Evolutionary conservation across 2,113 vertebrate genomes (phyloP), one percentile per base, ranked within the genome.

Genomic region (Poecilia latipinna): DNA sequence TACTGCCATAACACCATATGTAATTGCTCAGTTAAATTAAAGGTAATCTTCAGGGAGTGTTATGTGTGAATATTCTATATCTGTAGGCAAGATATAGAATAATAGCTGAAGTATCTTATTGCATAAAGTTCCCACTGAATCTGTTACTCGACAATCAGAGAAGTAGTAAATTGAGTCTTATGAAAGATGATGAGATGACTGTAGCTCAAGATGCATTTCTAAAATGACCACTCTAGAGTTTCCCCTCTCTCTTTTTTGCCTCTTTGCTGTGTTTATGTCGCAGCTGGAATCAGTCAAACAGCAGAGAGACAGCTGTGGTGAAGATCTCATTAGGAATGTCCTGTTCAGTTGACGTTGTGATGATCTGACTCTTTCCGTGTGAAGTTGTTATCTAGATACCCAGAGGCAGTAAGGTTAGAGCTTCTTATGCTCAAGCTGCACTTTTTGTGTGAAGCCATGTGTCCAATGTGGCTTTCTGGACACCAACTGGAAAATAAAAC

Each of bases 261-360:
- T 65, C 33, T 10, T 54, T 31, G 26, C 22, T 51, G 61, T 86
- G 60, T 85, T 82, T 66, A 77, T 6, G 24, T 19, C 74, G 68
- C 82, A 71, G 72, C 70, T 44, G 65, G 62, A 73, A 63, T 78
- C 77, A 72, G 42, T 72, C 80, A 72, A 64, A 84, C 65, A 75
- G 67, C 63, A 77, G 67, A 72, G 63, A 76, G 61, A 65, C 68
- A 70, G 71, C 72, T 63, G 70, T 68, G 80, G 75, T 80, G 66
- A 82, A 88, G 75, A 72, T 79, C 74, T 88, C 76, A 80, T 86
- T 80, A 79, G 66, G 60, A 22, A n/a, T 26, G 64, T 65, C 87
- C 70, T 63, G 69, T 66, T 83, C 33, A 7, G 42, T 32, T 57
- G 61, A 72, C 17, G 13, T 24, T 68, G 57, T 57, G 31, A 68